Evolutionary conservation across 2,888 invertebrate genomes (phyloP).

Genomic region (Hydriomena furcata): DNA sequence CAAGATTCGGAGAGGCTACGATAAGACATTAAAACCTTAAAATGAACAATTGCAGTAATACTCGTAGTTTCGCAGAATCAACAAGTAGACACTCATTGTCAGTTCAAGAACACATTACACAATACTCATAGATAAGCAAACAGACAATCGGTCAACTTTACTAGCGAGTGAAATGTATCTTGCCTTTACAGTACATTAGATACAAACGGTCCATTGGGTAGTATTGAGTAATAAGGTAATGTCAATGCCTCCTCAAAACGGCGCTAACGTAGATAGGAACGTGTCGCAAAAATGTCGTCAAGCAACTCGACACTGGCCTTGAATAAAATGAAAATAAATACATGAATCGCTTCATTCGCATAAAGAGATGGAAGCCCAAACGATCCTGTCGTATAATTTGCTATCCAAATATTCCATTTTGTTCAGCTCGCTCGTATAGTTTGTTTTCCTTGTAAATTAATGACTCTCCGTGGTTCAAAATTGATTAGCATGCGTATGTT

Average conservation of each 20-base stretch:
- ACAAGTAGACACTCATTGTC: not conserved
- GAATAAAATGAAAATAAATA: conserved; percentile 21
- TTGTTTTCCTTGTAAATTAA: not conserved
- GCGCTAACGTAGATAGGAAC: not conserved
- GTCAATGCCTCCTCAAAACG: conserved; percentile 11
- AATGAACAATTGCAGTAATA: too few relatives aligned
- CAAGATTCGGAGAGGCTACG: too few relatives aligned
- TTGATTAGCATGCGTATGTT: not conserved
- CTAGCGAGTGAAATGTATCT: not conserved
- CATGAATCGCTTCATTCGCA: conserved; percentile 27
- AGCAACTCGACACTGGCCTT: conserved; percentile 20
- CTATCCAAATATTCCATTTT: conserved; percentile 15
- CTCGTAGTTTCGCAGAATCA: too few relatives aligned
- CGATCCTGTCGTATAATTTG: conserved; percentile 12
- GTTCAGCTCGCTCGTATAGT: not conserved
- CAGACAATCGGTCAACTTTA: conserved; percentile 2
- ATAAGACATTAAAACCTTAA: too few relatives aligned
- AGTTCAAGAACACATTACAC: conserved; percentile 9
- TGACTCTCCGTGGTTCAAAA: conserved; percentile 1
- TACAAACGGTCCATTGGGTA: not conserved
- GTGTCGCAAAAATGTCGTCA: not conserved
- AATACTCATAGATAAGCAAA: conserved; percentile 13
- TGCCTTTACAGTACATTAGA: not conserved
- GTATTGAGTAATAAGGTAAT: conserved; percentile 10
- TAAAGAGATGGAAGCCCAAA: conserved; percentile 24